A percentile compares a stretch with the other conserved stretches of the same genome.
Evolutionary conservation across 2,797 vertebrate genomes (phyloP).

Genomic region (Champsocephalus gunnari): DNA sequence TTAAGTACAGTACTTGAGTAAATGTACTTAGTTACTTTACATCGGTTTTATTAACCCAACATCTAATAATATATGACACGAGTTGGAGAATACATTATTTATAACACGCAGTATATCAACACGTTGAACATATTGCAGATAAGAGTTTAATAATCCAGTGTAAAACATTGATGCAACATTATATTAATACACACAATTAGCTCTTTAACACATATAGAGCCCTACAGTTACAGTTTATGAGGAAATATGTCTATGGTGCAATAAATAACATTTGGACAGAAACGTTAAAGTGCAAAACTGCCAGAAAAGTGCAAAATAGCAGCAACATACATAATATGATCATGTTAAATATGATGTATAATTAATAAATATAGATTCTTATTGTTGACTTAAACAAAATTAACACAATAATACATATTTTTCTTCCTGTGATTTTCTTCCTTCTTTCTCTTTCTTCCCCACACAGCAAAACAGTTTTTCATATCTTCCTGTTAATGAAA

Average conservation of each 20-base stretch:
- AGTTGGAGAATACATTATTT: no score
- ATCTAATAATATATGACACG: no score
- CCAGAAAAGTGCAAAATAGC: not conserved
- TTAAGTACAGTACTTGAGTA: no score
- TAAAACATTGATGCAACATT: not conserved
- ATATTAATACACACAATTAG: no score
- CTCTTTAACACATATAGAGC: not conserved
- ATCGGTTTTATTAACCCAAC: no score
- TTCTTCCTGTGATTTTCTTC: not conserved
- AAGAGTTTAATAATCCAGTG: not conserved
- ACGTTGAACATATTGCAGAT: no score
- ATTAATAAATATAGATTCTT: not conserved
- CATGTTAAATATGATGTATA: not conserved
- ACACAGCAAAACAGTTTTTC: not conserved
- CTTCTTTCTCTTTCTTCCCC: not conserved
- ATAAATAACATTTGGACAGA: not conserved
- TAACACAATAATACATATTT: not conserved
- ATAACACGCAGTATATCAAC: no score
- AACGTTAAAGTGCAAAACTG: slow-evolving; percentile 17
- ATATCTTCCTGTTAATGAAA: no score
- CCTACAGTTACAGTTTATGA: not conserved
- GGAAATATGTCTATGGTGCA: not conserved
- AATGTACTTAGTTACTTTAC: no score
- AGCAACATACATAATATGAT: not conserved
- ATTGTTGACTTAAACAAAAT: not conserved